Evolutionary conservation across 2,797 vertebrate genomes (phyloP), one percentile per base, ranked within the genome.

Genomic region (Salmo trutta): DNA sequence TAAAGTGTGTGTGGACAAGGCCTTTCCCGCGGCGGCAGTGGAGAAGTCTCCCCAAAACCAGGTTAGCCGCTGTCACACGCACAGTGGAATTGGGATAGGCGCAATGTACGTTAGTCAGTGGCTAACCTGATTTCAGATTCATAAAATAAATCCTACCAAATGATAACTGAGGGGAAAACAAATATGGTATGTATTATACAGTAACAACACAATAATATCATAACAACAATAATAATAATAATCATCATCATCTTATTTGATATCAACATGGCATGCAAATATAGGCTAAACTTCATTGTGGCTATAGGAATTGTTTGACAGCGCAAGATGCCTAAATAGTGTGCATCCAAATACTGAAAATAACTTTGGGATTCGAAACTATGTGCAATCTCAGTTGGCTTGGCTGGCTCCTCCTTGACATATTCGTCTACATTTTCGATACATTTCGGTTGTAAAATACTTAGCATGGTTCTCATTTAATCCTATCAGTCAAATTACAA

Each of bases 31-130:
- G 56, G 16, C 79, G 65, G 47, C 19, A 66, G 71, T 5, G 33
- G 71, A 87, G 93, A 76, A 87, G 92, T 82, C 77, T 88, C 95
- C 94, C 96, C 93, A 97, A 96, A 96, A 95, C 93, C 96, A 96
- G 96, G 96, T 98, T 98, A 99, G 98, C 98, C 98, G 97, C 98
- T 99, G 98, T 99, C 98, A 98, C 98, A 99, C 98, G 98, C 98
- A 99, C 98, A 99, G 98, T 99, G 98, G 97, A 94, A 93, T 88
- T 93, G 84, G 81, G 95, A 94, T 86, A 94, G 92, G 94, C 98
- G 94, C 98, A 99, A 97, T 99, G 98, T 99, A 98, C 98, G 95
- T 98, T 98, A 97, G 98, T 97, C 98, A 99, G 98, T 96, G 98
- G 98, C 98, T 98, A 93, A 97, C 97, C 97, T 97, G 96, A 94